Base-by-base conservation (phyloP, 1,140 invertebrate genomes). In the Papilio xuthus region DNA sequence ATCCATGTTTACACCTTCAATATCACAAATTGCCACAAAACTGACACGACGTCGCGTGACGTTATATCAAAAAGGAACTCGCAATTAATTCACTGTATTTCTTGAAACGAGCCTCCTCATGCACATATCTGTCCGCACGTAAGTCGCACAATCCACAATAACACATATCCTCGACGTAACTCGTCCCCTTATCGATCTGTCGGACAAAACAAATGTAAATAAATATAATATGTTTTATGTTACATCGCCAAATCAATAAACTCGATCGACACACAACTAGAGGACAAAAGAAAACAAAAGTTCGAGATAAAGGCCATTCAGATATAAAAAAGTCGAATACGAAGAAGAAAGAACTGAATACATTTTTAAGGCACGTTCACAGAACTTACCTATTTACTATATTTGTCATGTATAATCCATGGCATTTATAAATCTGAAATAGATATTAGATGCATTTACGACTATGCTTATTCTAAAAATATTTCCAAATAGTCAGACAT, bases 401-500 rank as follows among this genome's bases (percentile, higher is more conserved):
- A 70, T 85, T 82, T 90, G 82, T 93, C 88, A 92, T 89, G 84
- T 88, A 86, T 88, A 85, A 82, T 91, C 88, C 90, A 92, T 93
- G 82, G 79, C 88, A 88, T 88, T 80, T 78, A 88, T 86, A 82
- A 84, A 78, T 85, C 79, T 86, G 81, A 86, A 85, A 86, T 88
- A 85, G 74, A 86, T 84, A 63, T 80, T 80, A 84, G 77, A 84
- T 86, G 83, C 88, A 89, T 86, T 89, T 87, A 89, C 82, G 80
- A 82, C 83, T 88, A 91, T 80, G 84, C 85, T 90, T 86, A 90
- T 86, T 91, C 91, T 93, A 92, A 92, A 92, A 92, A 92, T 93
- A 93, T 92, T 93, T 92, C 90, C 85, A 92, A 93, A 90, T 93
- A 89, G 91, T 93, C 93, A 90, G 93, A 94, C 93, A 94, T 94